Conservation (phyloP, 2,888 invertebrate genomes). For the Coenonympha glycerion region DNA sequence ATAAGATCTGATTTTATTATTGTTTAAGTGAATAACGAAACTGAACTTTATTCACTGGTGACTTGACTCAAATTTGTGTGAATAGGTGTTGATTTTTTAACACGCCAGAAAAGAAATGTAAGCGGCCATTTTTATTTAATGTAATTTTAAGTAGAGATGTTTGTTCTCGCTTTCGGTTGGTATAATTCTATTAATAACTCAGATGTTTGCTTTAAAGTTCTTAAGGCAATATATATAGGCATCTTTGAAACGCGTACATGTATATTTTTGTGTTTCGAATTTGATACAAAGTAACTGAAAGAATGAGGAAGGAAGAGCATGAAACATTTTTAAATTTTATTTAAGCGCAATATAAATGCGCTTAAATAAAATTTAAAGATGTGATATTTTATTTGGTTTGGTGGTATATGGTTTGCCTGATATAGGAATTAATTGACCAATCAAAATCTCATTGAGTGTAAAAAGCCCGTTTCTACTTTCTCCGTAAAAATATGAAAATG, state of each 20-base stretch:
- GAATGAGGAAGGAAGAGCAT: too few relatives aligned
- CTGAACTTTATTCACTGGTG: not conserved
- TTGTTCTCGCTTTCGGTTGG: not conserved
- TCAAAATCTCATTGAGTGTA: too few relatives aligned
- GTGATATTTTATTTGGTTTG: too few relatives aligned
- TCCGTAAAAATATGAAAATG: too few relatives aligned
- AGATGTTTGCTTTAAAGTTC: conserved; percentile 1
- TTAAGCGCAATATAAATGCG: too few relatives aligned
- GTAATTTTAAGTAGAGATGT: not conserved
- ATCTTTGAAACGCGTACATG: not conserved
- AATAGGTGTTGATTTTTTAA: not conserved
- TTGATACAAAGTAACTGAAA: too few relatives aligned
- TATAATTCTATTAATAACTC: not conserved
- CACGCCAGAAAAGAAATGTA: not conserved
- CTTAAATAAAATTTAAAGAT: too few relatives aligned
- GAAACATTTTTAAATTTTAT: too few relatives aligned
- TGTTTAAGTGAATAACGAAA: not conserved
- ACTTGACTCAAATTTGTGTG: not conserved
- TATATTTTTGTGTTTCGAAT: too few relatives aligned
- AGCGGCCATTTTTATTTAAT: not conserved
- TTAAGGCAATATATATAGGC: not conserved
- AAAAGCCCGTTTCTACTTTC: too few relatives aligned
- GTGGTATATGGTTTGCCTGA: too few relatives aligned
- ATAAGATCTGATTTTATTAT: conserved; percentile 22
- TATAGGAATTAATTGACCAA: too few relatives aligned